A percentile compares a stretch with the other conserved stretches of the same genome.
These are phyloP conservation scores for Sebastes matsubarae DNA, from an alignment of 2,797 vertebrate species.

Conservation along the genomic window DNA sequence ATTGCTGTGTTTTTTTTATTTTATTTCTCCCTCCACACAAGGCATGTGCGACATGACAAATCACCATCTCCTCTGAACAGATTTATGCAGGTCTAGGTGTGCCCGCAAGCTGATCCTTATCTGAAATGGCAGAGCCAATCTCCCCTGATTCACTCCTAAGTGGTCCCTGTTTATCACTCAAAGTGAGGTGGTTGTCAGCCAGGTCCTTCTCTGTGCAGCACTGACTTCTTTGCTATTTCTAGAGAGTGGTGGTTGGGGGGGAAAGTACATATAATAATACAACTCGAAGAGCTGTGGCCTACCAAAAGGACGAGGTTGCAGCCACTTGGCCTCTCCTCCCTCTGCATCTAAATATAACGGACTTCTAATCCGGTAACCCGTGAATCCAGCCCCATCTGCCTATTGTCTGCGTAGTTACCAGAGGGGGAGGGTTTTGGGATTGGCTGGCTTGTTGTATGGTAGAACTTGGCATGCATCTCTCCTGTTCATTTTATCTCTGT, in stretches of 20 bases:
- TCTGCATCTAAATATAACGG: slow-evolving; percentile 69
- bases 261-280: slow-evolving; percentile 36
- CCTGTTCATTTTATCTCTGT: slow-evolving; percentile 82
- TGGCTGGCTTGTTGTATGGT: slow-evolving; percentile 69
- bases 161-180: slow-evolving; percentile 82
- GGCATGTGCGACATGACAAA: slow-evolving; percentile 72
- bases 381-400: slow-evolving; percentile 76
- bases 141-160: slow-evolving; percentile 80
- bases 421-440: slow-evolving; percentile 74
- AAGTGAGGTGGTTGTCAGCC: slow-evolving; percentile 74
- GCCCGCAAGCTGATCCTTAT: slow-evolving; percentile 79
- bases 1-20: slow-evolving; percentile 1
- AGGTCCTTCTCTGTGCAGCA: slow-evolving; percentile 59
- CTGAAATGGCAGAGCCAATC: slow-evolving; percentile 78
- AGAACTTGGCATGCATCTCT: slow-evolving; percentile 77
- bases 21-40: slow-evolving; percentile 19
- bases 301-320: slow-evolving; percentile 43
- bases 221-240: slow-evolving; percentile 59
- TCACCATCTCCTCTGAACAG: slow-evolving; percentile 71
- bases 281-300: slow-evolving; percentile 38
- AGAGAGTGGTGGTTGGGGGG: slow-evolving; percentile 19
- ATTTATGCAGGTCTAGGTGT: slow-evolving; percentile 80
- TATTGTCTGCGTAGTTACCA: slow-evolving; percentile 75
- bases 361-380: slow-evolving; percentile 75
- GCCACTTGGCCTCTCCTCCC: slow-evolving; percentile 49